Evolutionary conservation across 2,888 invertebrate genomes (phyloP).

Genomic region (Polyommatus icarus): DNA sequence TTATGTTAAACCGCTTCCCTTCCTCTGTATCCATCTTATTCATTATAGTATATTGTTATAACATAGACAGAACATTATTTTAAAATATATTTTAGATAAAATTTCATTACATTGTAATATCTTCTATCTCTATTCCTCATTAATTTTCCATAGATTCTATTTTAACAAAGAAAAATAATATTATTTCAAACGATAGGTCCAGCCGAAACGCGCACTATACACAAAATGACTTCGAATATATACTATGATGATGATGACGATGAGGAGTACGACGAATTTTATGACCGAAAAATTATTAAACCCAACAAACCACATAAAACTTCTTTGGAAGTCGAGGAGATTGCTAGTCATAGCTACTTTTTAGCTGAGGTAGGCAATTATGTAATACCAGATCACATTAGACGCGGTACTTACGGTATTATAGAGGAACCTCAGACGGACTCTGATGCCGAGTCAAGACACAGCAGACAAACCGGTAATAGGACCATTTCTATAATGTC

Average conservation of each 20-base stretch:
- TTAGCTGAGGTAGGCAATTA: conserved; percentile 77
- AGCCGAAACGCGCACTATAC: conserved; percentile 83
- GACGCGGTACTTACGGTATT: conserved; percentile 71
- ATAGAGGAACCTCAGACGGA: conserved; percentile 77
- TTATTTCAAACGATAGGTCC: conserved; percentile 82
- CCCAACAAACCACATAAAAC: conserved; percentile 76
- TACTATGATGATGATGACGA: conserved; percentile 82
- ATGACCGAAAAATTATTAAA: conserved; percentile 61
- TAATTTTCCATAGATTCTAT: conserved; percentile 18
- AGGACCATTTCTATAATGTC: conserved; percentile 84
- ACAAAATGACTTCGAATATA: conserved; percentile 83
- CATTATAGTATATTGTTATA: neutral
- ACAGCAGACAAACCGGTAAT: conserved; percentile 58
- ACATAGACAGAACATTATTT: conserved; percentile 16
- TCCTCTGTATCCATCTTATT: conserved; percentile 42
- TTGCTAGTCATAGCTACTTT: conserved; percentile 81
- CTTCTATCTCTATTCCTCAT: conserved; percentile 36
- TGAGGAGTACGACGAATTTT: conserved; percentile 51
- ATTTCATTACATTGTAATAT: conserved; percentile 53
- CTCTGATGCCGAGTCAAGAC: conserved; percentile 71
- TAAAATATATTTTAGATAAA: conserved; percentile 38
- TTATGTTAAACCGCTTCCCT: conserved; percentile 63
- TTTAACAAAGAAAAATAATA: conserved; percentile 38
- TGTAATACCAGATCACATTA: conserved; percentile 66
- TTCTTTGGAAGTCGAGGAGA: conserved; percentile 81